Conservation (phyloP, 2,888 invertebrate species). For the Mimachlamys varia region DNA sequence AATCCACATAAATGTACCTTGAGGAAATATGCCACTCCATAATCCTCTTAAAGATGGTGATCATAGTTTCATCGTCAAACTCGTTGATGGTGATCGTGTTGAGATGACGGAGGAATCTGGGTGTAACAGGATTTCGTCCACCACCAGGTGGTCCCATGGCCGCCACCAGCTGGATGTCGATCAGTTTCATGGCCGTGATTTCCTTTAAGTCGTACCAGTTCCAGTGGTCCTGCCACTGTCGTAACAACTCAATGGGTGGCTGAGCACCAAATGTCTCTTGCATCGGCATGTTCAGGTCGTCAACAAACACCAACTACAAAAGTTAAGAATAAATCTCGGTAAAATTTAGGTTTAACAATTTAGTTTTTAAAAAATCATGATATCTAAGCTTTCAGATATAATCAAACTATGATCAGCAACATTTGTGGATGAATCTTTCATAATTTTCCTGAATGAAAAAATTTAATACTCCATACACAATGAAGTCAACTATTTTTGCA, state of each 20-base stretch:
- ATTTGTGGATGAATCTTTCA: no score
- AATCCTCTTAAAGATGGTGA: conserved; percentile 80
- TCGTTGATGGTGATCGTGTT: conserved; percentile 81
- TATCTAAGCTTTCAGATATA: no score
- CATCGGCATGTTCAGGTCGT: conserved; percentile 97
- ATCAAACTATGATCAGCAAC: no score
- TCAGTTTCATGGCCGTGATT: conserved; percentile 78
- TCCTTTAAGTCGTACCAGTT: conserved; percentile 82
- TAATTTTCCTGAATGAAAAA: no score
- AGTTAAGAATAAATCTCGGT: not conserved
- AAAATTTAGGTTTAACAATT: no score
- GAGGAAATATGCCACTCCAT: conserved; percentile 85
- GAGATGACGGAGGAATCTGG: conserved; percentile 81
- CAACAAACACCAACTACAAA: conserved; percentile 92
- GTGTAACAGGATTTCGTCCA: conserved; percentile 81
- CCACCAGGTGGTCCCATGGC: conserved; percentile 82
- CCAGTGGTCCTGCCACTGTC: conserved; percentile 82
- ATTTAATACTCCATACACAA: no score
- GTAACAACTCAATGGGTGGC: conserved; percentile 94
- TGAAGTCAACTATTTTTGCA: no score
- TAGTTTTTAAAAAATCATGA: no score
- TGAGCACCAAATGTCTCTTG: conserved; percentile 95
- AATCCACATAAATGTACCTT: conserved; percentile 82
- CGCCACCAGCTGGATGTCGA: conserved; percentile 80
- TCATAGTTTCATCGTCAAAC: conserved; percentile 81